These are phyloP conservation scores for Mycetomoellerius zeteki DNA, from an alignment of 1,140 invertebrate genomes.

Conservation along the genomic window DNA sequence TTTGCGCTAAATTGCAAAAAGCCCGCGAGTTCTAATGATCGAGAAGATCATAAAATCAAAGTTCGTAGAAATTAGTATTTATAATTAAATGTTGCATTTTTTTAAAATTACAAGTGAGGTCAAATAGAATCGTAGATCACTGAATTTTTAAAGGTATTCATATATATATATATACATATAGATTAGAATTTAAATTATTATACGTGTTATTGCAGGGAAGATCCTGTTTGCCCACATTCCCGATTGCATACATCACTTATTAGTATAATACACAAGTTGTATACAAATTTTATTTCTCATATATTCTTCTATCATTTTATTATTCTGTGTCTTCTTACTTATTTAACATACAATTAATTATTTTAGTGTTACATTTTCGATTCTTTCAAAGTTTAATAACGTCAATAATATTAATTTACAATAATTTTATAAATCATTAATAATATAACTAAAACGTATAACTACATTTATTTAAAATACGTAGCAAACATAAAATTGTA, in stretches of 20 bases:
- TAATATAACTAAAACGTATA: background rate
- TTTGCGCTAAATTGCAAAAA: slow-evolving; percentile 39
- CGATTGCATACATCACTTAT: background rate
- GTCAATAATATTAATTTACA: background rate
- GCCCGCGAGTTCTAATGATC: background rate
- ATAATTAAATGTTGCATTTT: background rate
- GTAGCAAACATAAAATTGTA: background rate
- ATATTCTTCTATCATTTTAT: background rate
- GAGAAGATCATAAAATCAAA: background rate
- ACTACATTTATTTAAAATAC: background rate
- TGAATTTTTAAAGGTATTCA: background rate
- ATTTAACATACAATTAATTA: background rate
- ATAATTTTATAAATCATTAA: background rate
- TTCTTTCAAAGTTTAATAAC: background rate
- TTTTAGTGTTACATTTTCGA: background rate
- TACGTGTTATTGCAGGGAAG: too few species aligned
- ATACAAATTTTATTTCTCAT: background rate
- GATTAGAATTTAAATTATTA: background rate
- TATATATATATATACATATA: background rate
- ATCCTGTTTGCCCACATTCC: too few species aligned
- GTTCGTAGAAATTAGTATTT: background rate
- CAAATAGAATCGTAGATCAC: background rate
- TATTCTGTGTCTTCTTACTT: background rate
- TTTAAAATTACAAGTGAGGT: background rate
- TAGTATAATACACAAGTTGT: background rate